A percentile compares a stretch with the other conserved stretches of the same genome.
phyloP scores from a whole-genome alignment of 1,140 invertebrate species.

The Periplaneta americana region DNA sequence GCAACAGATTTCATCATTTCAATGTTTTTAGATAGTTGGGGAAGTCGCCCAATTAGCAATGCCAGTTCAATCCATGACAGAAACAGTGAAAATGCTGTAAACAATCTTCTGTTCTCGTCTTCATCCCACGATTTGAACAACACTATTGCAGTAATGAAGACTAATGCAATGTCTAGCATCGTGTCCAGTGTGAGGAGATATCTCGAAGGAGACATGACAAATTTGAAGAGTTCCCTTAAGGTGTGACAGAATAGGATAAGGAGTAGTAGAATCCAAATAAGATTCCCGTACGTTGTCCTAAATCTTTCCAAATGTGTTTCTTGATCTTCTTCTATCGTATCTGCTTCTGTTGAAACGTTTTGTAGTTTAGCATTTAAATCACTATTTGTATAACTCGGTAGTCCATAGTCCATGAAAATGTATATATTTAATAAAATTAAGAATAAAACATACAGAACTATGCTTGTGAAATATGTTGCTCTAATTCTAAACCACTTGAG shows the following conservation, averaged over 20 bases:
- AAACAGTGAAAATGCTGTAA: constrained; percentile 59
- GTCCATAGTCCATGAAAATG: constrained; percentile 43
- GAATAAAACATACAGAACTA: constrained; percentile 63
- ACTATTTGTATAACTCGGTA: too few species aligned
- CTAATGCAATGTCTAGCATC: constrained; percentile 59
- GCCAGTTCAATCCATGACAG: constrained; percentile 69
- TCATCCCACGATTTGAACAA: constrained; percentile 41
- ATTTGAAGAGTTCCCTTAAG: constrained; percentile 60
- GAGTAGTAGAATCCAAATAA: constrained; percentile 44
- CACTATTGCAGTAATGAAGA: constrained; percentile 50
- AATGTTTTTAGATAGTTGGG: constrained; percentile 63
- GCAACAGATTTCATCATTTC: constrained; percentile 73
- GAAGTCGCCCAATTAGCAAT: constrained; percentile 67
- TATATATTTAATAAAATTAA: constrained; percentile 59
- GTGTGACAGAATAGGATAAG: constrained; percentile 40
- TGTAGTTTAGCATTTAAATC: neutral
- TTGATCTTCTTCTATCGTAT: neutral
- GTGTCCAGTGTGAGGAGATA: constrained; percentile 65
- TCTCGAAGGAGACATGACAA: constrained; percentile 50
- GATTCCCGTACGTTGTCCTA: constrained; percentile 28
- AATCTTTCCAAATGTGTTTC: neutral
- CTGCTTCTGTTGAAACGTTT: neutral
- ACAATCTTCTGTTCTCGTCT: constrained; percentile 41
- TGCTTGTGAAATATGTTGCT: constrained; percentile 63
- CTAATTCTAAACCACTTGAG: constrained; percentile 75